phyloP scores from a whole-genome alignment of 1,140 invertebrate genomes.

The Metaphire vulgaris region DNA sequence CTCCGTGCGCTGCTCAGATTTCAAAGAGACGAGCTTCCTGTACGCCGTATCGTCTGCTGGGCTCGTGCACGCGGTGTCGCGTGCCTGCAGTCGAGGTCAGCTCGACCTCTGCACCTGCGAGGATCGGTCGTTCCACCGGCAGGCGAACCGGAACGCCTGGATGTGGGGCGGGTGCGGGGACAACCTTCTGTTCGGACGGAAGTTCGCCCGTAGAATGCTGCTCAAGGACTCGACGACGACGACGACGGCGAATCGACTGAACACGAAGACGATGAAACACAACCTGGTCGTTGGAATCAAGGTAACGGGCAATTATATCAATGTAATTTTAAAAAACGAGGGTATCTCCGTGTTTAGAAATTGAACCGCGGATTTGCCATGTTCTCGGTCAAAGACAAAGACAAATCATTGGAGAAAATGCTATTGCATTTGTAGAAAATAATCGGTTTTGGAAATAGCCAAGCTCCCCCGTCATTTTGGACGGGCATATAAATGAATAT shows the following conservation, averaged over 20 bases:
- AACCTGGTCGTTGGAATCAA: not conserved
- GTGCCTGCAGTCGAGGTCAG: slow-evolving; percentile 80
- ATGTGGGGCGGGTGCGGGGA: not conserved
- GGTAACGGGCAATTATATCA: no score
- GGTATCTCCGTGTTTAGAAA: no score
- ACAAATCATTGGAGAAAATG: no score
- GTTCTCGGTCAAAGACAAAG: no score
- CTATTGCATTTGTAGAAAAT: no score
- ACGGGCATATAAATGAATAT: no score
- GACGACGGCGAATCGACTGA: no score
- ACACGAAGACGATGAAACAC: not conserved
- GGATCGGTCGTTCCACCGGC: slow-evolving; percentile 20
- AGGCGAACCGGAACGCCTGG: not conserved
- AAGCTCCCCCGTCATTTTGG: no score
- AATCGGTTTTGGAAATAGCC: no score
- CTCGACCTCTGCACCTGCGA: slow-evolving; percentile 82
- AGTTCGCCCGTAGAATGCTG: not conserved
- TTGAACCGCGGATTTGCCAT: no score
- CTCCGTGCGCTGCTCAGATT: not conserved
- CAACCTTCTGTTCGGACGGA: not conserved
- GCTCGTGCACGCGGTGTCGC: slow-evolving; percentile 79
- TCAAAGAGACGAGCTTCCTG: slow-evolving; percentile 64
- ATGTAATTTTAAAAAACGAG: no score
- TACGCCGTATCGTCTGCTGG: slow-evolving; percentile 85
- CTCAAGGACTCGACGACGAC: not conserved